A percentile compares a stretch with the other conserved stretches of the same genome.
Conservation (phyloP, 2,888 invertebrate genomes). For the Epirrhoe alternata region DNA sequence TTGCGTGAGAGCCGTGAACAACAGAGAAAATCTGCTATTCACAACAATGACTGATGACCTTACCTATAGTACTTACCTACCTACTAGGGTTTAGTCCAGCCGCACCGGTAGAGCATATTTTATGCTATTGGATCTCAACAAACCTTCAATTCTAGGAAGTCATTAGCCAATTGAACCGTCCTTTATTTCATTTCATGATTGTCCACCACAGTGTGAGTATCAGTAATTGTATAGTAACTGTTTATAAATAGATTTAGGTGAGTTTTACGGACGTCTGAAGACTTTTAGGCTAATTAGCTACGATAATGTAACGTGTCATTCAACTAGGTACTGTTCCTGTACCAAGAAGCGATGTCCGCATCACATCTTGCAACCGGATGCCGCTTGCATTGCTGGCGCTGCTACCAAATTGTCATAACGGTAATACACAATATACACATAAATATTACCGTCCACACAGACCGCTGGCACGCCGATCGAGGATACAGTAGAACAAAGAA, state of each 20-base stretch:
- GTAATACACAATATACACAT: conserved; percentile 23
- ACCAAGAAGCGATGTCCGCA: conserved; percentile 5
- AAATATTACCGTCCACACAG: conserved; percentile 29
- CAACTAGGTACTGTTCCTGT: neutral
- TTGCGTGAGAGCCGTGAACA: too few relatives aligned
- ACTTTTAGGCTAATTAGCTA: too few relatives aligned
- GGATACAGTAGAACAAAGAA: conserved; percentile 31
- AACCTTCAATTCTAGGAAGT: conserved; percentile 20
- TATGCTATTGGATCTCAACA: conserved; percentile 2
- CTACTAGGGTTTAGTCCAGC: neutral
- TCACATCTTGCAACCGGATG: conserved; percentile 29
- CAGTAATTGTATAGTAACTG: too few relatives aligned
- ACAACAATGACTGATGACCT: neutral
- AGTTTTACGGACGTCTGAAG: too few relatives aligned
- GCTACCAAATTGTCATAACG: conserved; percentile 36
- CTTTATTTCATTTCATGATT: neutral
- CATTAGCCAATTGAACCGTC: conserved; percentile 13
- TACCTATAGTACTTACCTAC: neutral
- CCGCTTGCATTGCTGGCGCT: conserved; percentile 30
- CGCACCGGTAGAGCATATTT: conserved; percentile 5
- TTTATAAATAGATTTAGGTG: too few relatives aligned
- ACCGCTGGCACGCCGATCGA: conserved; percentile 17
- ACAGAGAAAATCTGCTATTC: neutral
- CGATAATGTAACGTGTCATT: too few relatives aligned
- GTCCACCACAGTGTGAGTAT: neutral